A percentile compares a stretch with the other conserved stretches of the same genome.
Evolutionary conservation across 2,113 vertebrate genomes (phyloP).

Genomic region (Colius striatus): DNA sequence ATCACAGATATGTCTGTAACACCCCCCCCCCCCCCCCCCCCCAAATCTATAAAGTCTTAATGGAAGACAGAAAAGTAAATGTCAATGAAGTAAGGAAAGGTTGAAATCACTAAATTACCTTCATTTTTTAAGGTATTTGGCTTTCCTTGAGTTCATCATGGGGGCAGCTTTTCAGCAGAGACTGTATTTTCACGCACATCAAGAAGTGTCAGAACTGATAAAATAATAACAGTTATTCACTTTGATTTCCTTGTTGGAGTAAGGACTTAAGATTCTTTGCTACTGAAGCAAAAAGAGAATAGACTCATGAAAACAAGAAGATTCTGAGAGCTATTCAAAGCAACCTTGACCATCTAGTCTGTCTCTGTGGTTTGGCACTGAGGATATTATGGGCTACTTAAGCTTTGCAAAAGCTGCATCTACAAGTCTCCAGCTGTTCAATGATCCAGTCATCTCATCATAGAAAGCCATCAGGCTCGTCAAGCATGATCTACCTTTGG

Average conservation of each 20-base stretch:
- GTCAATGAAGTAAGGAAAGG: background rate
- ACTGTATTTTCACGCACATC: background rate
- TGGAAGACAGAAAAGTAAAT: background rate
- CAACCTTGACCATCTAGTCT: background rate
- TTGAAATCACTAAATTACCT: background rate
- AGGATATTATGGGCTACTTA: background rate
- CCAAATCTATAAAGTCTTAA: background rate
- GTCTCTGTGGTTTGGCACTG: background rate
- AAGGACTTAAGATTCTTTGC: background rate
- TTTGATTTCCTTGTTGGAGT: background rate
- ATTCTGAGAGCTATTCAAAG: background rate
- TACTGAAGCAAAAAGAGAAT: background rate
- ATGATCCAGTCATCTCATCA: background rate
- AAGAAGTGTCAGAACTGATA: background rate
- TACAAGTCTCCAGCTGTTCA: background rate
- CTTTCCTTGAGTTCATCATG: background rate
- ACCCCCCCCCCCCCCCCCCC: accelerated
- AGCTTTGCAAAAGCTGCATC: background rate
- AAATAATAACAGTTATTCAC: background rate
- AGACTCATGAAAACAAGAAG: background rate
- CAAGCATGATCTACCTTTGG: background rate
- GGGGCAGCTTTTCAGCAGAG: background rate
- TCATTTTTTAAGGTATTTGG: background rate
- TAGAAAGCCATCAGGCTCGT: background rate
- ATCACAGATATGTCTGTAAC: background rate